A percentile compares a stretch with the other conserved stretches of the same genome.
phyloP scores from a whole-genome alignment of 37 sponge, comb jelly and placozoan species.

The Mnemiopsis leidyi region DNA sequence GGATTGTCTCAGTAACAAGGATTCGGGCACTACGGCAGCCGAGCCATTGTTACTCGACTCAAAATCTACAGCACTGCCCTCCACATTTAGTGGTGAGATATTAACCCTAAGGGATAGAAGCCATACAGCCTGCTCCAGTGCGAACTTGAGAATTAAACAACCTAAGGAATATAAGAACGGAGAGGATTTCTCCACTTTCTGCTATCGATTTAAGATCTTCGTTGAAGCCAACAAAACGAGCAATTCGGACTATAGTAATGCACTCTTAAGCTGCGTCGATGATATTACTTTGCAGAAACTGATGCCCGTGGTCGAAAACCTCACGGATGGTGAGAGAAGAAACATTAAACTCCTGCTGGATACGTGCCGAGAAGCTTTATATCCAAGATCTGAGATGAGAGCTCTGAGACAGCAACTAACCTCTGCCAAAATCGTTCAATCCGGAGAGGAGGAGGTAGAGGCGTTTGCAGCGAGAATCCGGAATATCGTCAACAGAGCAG shows the following conservation, averaged over 20 bases:
- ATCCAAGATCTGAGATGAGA: not conserved
- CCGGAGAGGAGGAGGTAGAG: not conserved
- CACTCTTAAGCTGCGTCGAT: not conserved
- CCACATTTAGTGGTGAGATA: not conserved
- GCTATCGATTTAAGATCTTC: not conserved
- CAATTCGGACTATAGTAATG: not conserved
- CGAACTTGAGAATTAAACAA: not conserved
- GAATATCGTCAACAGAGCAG: not conserved
- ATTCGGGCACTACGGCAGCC: not conserved
- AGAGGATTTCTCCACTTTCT: not conserved
- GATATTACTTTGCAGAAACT: slow-evolving; percentile 3
- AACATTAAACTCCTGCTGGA: not conserved
- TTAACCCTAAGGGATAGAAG: not conserved
- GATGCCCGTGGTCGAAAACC: not conserved
- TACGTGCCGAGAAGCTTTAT: not conserved
- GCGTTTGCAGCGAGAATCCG: slow-evolving; percentile 2
- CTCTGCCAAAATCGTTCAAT: not conserved
- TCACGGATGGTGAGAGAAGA: not conserved
- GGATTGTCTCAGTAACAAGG: not conserved
- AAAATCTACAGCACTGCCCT: not conserved
- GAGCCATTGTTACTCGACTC: no score
- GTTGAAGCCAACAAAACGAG: not conserved
- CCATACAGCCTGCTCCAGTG: not conserved
- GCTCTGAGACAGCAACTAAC: slow-evolving; percentile 26
- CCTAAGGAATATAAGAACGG: slow-evolving; percentile 61